Evolutionary conservation across 1,140 invertebrate genomes (phyloP).

Genomic region (Heliconius melpomene): DNA sequence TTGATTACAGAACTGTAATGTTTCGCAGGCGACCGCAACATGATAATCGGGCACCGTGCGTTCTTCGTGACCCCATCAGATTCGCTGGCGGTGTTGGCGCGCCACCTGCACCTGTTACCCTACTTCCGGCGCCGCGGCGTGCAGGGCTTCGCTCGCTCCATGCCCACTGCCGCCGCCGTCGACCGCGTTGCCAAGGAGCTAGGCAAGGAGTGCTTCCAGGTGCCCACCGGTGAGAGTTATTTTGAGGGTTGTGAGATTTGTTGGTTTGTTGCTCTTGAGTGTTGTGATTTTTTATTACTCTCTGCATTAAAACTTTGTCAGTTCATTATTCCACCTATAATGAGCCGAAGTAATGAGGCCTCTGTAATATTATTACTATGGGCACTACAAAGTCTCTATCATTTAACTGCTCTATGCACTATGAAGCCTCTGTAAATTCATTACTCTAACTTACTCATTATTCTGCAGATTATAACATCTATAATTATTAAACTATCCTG

Average conservation of each 20-base stretch:
- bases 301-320: too few species aligned
- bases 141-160: constrained; percentile 96
- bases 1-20: too few species aligned
- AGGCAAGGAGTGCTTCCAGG: constrained; percentile 93
- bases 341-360: background rate
- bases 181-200: constrained; percentile 91
- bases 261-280: too few species aligned
- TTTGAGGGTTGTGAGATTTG: too few species aligned
- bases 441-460: background rate
- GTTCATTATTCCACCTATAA: too few species aligned
- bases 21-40: constrained; percentile 91
- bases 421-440: background rate
- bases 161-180: constrained; percentile 98
- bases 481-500: too few species aligned
- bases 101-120: constrained; percentile 95
- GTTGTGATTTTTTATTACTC: too few species aligned
- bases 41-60: constrained; percentile 97
- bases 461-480: background rate
- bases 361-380: background rate
- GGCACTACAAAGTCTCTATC: too few species aligned
- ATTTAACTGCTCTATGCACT: background rate
- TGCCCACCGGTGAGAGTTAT: constrained; percentile 89
- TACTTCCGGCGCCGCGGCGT: constrained; percentile 95
- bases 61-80: constrained; percentile 99
- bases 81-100: constrained; percentile 97